Base-by-base conservation (phyloP, 2,888 invertebrate species). In the Drosophila lutescens region DNA sequence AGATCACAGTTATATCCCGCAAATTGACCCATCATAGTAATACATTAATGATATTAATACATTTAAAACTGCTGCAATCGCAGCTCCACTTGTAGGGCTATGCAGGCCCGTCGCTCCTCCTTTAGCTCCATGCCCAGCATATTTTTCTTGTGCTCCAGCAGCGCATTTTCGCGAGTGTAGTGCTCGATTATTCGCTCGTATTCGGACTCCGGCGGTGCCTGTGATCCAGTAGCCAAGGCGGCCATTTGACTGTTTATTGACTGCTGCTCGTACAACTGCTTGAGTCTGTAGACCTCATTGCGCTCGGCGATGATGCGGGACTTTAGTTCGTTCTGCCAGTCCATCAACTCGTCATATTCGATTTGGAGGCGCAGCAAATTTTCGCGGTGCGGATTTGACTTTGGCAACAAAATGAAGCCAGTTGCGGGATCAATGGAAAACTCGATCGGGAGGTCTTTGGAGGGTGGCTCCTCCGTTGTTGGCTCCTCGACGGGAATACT, bases 231-330 rank as follows among this genome's bases (percentile, higher is more conserved):
- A 1, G 13, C 23, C 7, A 47, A 3, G 6, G 51, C 34, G 0
- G 30, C 9, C 38, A 20, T 23, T 44, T 59, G 55, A 20, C 49
- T 54, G 7, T 74, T 78, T 0, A 49, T 41, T 17, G 73, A 30
- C 59, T 86, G 80, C 43, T 78, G 74, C 44, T 86, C 87, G 40
- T 78, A 92, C 70, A 94, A 92, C 81, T 94, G 93, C 68, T 94
- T 93, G 15, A 96, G 91, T 74, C 94, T 94, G 26, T 95, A 94
- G 13, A 96, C 95, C 92, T 96, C 96, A 43, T 94, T 94, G 79
- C 94, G 95, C 91, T 97, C 97, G 0, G 94, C 94, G 86, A 95
- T 94, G 58, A 97, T 96, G 87, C 95, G 94, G 1, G 94, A 94
- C 88, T 95, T 94, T 12, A 97, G 91, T 50, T 95, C 93, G 1